Evolutionary conservation across 2,888 invertebrate species (phyloP).

Genomic region (Lymantria dispar): DNA sequence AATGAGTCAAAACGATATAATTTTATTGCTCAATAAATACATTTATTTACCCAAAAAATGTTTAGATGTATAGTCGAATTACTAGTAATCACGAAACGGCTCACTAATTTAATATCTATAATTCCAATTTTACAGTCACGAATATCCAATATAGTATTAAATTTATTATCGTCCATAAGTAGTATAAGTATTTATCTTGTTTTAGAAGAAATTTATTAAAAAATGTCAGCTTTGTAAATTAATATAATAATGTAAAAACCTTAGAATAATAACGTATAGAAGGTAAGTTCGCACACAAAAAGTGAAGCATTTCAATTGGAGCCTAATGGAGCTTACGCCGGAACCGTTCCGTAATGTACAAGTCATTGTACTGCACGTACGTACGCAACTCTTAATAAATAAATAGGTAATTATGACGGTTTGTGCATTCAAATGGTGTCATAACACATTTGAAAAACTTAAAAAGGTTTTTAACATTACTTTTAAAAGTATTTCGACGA

Average conservation of each 20-base stretch:
- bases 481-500: too few relatives aligned
- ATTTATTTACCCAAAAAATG: conserved; percentile 3
- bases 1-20: neutral
- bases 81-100: neutral
- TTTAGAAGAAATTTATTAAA: neutral
- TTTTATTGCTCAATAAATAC: conserved; percentile 14
- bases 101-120: neutral
- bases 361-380: too few relatives aligned
- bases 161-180: neutral
- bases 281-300: too few relatives aligned
- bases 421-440: too few relatives aligned
- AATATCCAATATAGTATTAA: neutral
- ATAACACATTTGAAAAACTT: too few relatives aligned
- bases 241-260: neutral
- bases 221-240: neutral
- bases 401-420: too few relatives aligned
- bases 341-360: too few relatives aligned
- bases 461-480: too few relatives aligned
- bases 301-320: too few relatives aligned
- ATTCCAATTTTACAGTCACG: neutral
- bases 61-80: conserved; percentile 1
- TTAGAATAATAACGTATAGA: too few relatives aligned
- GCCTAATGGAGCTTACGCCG: too few relatives aligned
- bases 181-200: neutral
- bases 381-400: too few relatives aligned